Evolutionary conservation across 2,888 invertebrate genomes (phyloP), one percentile per base, ranked within the genome.

Genomic region (Drosophila robusta): DNA sequence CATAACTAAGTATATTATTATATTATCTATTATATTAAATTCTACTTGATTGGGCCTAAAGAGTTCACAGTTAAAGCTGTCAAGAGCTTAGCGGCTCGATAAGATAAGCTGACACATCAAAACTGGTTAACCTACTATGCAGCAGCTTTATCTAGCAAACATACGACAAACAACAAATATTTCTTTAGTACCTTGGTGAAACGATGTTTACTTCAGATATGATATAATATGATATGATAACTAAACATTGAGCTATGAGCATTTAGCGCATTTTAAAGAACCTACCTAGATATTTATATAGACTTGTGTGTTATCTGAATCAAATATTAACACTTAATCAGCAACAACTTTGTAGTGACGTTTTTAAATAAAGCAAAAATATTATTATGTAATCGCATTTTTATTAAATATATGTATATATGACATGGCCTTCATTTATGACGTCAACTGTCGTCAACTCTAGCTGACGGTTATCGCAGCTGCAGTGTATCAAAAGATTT

Each of bases 291-390:
- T 66, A 66, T 62, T 34, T 34, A 45, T 63, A 66, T 79, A 76
- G 72, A 80, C 69, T 64, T 78, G 84, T 54, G 78, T 83, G 87
- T 84, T 87, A 87, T 87, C 87, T 74, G 55, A 76, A 84, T 64
- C 75, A 86, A 79, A 75, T 78, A 82, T 83, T 62, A 79, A 69
- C 63, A 75, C 71, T 77, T 83, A 88, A 83, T 66, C 75, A 78
- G 78, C 76, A 69, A 85, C 63, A 85, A 84, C 87, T 90, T 90
- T 90, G 90, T 90, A 90, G 90, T 88, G 88, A 89, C 90, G 82
- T 89, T 90, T 90, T 90, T 89, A 84, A 90, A 89, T 86, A 90
- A 88, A 78, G 72, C 74, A 80, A 81, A 76, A 81, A 66, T 71
- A 83, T 74, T 72, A 84, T 60, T 62, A 76, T 14, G 14, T 58